phyloP scores from a whole-genome alignment of 2,113 vertebrate genomes.

The Datnioides undecimradiatus region DNA sequence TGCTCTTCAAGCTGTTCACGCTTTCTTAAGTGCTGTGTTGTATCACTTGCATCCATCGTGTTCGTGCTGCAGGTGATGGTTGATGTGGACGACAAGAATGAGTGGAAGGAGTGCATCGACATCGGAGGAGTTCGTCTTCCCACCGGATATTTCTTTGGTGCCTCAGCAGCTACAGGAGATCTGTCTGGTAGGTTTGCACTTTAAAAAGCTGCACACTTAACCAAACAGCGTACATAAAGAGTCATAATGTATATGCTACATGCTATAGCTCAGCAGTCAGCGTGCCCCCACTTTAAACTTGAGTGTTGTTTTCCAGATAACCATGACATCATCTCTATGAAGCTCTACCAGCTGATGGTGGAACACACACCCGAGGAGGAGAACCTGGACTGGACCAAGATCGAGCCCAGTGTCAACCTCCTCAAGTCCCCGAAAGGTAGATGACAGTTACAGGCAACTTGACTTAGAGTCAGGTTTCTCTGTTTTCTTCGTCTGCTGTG shows the following conservation, averaged over 20 bases:
- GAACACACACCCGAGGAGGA: slow-evolving; percentile 95
- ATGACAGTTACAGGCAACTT: background rate
- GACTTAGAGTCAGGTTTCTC: background rate
- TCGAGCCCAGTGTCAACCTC: slow-evolving; percentile 95
- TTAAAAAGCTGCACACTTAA: background rate
- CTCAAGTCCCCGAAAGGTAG: slow-evolving; percentile 98
- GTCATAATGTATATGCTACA: background rate
- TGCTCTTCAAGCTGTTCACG: too few species aligned
- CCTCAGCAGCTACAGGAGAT: slow-evolving; percentile 97
- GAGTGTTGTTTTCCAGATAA: slow-evolving; percentile 87
- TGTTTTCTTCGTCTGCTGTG: too few species aligned
- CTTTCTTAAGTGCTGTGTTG: background rate
- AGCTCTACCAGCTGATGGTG: slow-evolving; percentile 98
- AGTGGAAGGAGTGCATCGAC: slow-evolving; percentile 98
- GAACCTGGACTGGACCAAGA: slow-evolving; percentile 96
- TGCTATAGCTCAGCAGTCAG: too few species aligned
- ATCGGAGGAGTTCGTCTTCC: slow-evolving; percentile 94
- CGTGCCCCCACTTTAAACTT: too few species aligned
- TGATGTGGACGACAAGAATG: slow-evolving; percentile 93
- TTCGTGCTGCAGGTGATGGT: slow-evolving; percentile 90
- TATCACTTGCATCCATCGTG: background rate
- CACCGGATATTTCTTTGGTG: slow-evolving; percentile 97
- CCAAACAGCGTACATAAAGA: background rate
- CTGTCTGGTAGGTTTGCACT: slow-evolving; percentile 88
- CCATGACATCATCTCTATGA: slow-evolving; percentile 98